Conservation (phyloP, 2,888 invertebrate species). For the Leistus spinibarbis region DNA sequence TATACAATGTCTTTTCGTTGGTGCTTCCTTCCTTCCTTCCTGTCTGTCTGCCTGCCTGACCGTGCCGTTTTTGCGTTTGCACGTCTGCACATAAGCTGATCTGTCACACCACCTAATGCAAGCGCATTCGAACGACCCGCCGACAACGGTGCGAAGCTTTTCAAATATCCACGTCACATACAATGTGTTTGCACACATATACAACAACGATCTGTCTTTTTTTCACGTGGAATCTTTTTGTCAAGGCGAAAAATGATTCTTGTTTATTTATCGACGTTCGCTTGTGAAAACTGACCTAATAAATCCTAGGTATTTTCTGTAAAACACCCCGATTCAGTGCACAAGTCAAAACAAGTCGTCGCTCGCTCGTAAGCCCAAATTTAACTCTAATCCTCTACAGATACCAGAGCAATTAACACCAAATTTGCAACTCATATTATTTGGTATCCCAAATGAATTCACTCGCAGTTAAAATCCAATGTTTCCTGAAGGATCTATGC, state of each 20-base stretch:
- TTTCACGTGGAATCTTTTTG: neutral
- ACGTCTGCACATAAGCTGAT: constrained; percentile 9
- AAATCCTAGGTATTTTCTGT: neutral
- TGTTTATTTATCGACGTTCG: too few relatives aligned
- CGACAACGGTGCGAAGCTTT: neutral
- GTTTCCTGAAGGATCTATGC: too few relatives aligned
- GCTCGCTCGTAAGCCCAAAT: too few relatives aligned
- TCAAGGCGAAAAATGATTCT: neutral
- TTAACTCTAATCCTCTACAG: too few relatives aligned
- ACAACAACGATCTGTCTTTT: neutral
- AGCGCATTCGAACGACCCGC: neutral
- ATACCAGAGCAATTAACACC: too few relatives aligned
- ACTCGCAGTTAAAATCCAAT: too few relatives aligned
- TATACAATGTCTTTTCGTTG: neutral
- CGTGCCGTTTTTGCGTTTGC: neutral
- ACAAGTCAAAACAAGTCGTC: too few relatives aligned
- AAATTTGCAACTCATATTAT: too few relatives aligned
- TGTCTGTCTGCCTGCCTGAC: neutral
- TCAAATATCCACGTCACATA: constrained; percentile 1
- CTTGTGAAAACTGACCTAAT: neutral
- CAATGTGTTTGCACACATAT: neutral
- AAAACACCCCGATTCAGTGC: too few relatives aligned
- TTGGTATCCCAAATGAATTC: too few relatives aligned
- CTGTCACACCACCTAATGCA: constrained; percentile 6
- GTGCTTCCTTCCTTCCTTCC: too few relatives aligned